These are phyloP conservation scores for Leguminivora glycinivorella DNA, from an alignment of 1,140 invertebrate genomes.

Conservation along the genomic window DNA sequence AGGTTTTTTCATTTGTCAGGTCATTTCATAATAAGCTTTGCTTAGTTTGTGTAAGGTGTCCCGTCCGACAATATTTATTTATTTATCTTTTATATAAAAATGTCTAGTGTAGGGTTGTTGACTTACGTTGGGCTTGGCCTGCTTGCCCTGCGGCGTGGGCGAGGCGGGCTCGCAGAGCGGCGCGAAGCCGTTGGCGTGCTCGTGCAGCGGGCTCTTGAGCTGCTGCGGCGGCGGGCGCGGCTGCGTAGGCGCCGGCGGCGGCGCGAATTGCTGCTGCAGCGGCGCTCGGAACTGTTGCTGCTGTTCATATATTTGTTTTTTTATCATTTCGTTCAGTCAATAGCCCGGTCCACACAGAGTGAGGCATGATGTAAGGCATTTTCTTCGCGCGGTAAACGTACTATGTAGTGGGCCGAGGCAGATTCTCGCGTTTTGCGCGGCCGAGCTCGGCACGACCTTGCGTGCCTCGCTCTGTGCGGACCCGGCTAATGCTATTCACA, in stretches of 20 bases:
- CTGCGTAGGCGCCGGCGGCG: conserved; percentile 45
- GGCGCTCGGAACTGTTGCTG: conserved; percentile 68
- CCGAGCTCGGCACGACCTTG: too few species aligned
- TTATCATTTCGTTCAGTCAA: neutral
- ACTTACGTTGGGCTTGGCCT: conserved; percentile 42
- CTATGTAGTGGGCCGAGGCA: too few species aligned
- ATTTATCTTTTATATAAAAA: too few species aligned
- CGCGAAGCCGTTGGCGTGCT: conserved; percentile 68
- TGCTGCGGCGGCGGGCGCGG: conserved; percentile 61
- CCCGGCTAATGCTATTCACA: too few species aligned
- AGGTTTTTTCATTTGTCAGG: too few species aligned
- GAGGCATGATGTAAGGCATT: too few species aligned
- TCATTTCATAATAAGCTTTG: too few species aligned
- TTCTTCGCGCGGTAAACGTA: too few species aligned
- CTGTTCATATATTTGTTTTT: neutral
- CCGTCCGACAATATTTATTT: too few species aligned
- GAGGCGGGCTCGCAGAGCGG: conserved; percentile 65
- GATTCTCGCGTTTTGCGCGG: too few species aligned
- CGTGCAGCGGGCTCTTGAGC: conserved; percentile 68
- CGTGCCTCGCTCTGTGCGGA: too few species aligned
- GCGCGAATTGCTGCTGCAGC: conserved; percentile 64
- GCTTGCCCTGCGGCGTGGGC: conserved; percentile 60
- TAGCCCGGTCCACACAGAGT: neutral
- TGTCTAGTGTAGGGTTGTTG: neutral
- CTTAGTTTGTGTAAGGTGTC: too few species aligned